Evolutionary conservation across 1,140 invertebrate genomes (phyloP).

Genomic region (Cydia strobilella): DNA sequence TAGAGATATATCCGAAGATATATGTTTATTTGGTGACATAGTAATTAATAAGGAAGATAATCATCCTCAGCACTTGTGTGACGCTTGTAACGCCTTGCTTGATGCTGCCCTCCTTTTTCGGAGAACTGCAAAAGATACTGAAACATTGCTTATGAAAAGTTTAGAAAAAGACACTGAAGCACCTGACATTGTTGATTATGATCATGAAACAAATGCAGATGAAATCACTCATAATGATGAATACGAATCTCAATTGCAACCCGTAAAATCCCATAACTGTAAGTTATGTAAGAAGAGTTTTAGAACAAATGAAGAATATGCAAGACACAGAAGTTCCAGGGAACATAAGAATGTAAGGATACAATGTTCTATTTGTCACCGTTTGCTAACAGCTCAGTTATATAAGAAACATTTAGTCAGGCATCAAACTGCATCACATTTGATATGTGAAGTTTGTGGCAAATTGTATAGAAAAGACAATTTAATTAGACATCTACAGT

Average conservation of each 20-base stretch:
- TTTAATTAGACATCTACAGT: constrained; percentile 45
- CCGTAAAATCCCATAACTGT: constrained; percentile 36
- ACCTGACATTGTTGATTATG: not conserved
- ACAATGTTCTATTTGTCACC: constrained; percentile 48
- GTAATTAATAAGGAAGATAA: constrained; percentile 44
- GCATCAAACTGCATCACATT: constrained; percentile 46
- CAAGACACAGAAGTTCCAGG: constrained; percentile 42
- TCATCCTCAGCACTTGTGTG: constrained; percentile 49
- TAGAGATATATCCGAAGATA: constrained; percentile 41
- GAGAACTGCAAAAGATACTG: constrained; percentile 46
- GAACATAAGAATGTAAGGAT: constrained; percentile 47
- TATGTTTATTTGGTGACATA: constrained; percentile 44
- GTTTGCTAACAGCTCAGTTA: constrained; percentile 43
- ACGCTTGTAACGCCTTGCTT: constrained; percentile 42
- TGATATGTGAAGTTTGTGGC: constrained; percentile 56
- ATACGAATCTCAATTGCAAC: constrained; percentile 4
- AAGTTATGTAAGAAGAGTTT: constrained; percentile 42
- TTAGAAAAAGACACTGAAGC: not conserved
- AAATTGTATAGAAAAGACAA: constrained; percentile 53
- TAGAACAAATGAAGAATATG: constrained; percentile 35
- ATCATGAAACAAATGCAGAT: not conserved
- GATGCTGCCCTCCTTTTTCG: constrained; percentile 48
- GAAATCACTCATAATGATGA: constrained; percentile 13
- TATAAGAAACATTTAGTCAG: constrained; percentile 49
- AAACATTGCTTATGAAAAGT: constrained; percentile 39